A percentile compares a stretch with the other conserved stretches of the same genome.
These are phyloP conservation scores for Alethe castanea DNA, from an alignment of 2,113 vertebrate species.

Conservation along the genomic window DNA sequence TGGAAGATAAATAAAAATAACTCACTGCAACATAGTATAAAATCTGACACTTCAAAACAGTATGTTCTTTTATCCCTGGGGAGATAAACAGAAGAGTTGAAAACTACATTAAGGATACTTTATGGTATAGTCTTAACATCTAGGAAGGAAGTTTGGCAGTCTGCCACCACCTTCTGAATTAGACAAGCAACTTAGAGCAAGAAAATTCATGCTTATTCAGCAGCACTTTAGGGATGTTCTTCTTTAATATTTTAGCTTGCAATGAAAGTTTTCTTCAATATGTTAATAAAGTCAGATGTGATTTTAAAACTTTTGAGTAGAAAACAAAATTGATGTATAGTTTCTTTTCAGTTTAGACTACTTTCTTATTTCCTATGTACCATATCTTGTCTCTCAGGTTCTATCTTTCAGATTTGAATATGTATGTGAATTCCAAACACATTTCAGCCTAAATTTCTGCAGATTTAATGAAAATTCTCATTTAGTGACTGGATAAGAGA, in stretches of 20 bases:
- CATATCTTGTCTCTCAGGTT: background rate
- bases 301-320: background rate
- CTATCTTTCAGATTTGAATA: background rate
- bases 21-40: conserved; percentile 54
- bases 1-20: conserved; percentile 73
- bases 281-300: background rate
- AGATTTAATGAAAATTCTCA: background rate
- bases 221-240: conserved; percentile 18
- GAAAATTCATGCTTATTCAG: conserved; percentile 13
- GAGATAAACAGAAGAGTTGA: conserved; percentile 72
- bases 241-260: conserved; percentile 18
- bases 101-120: conserved; percentile 70
- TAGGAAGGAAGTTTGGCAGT: conserved; percentile 39
- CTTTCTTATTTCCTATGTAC: background rate
- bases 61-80: conserved; percentile 56
- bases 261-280: conserved; percentile 6
- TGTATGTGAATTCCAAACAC: background rate
- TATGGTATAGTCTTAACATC: conserved; percentile 59
- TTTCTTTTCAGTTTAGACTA: background rate
- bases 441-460: background rate
- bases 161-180: conserved; percentile 18
- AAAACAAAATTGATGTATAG: background rate
- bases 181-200: conserved; percentile 19
- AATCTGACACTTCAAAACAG: conserved; percentile 72
- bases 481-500: background rate